Evolutionary conservation across 2,797 vertebrate species (phyloP), one percentile per base, ranked within the genome.

Genomic region (Ambastaia sidthimunki): DNA sequence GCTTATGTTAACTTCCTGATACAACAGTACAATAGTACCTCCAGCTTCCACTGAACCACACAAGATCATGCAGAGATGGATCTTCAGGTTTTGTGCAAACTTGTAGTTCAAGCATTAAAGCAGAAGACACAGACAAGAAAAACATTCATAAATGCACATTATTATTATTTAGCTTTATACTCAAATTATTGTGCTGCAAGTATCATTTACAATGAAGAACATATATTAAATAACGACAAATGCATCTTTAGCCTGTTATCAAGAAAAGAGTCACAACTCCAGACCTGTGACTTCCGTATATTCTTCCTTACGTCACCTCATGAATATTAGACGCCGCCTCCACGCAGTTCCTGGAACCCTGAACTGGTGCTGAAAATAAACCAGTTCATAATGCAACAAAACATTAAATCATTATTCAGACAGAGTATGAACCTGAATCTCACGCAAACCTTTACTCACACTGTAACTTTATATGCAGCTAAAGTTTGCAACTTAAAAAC

Each of bases 301-400:
- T n/a, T 7, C 0, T 23, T 47, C 19, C 19, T 55, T 23, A 50
- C 52, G 4, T 28, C 16, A 86, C 74, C 85, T 90, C 86, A 90
- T 85, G 76, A 48, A 82, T 87, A 79, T 80, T 80, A 54, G 59
- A 18, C 48, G 4, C 18, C 67, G 19, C 52, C 76, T 81, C 63
- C 71, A 74, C 80, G 67, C 68, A 55, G 89, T 87, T 86, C 87
- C 89, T 87, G 87, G 88, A 76, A 82, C 80, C 34, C 47, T 50
- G 16, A 19, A 50, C 37, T 48, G 48, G 19, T 37, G 18, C 34
- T 18, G 48, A n/a, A 68, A 47, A 68, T 57, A 11, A 68, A 16
- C 19, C 6, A 25, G 48, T 23, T 37, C 25, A 19, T 4, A n/a
- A 4, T 23, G 41, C 15, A 50, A 12, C 47, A 25, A 63, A 9